phyloP scores from a whole-genome alignment of 2,888 invertebrate genomes.

The Pristionchus maxplancki region DNA sequence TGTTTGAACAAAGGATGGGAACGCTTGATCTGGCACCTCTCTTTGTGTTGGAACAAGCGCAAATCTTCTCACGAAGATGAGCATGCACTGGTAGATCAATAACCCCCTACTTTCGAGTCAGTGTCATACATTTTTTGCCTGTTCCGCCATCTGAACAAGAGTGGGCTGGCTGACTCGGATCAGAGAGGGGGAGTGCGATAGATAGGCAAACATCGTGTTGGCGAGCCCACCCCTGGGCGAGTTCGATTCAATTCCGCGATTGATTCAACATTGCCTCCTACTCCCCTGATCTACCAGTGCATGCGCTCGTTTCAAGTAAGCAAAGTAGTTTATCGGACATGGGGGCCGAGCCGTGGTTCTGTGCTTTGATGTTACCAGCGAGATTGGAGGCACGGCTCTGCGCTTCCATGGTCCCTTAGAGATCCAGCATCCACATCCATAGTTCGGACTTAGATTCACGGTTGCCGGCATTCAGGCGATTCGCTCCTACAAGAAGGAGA shows the following conservation, averaged over 20 bases:
- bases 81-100: constrained; percentile 6
- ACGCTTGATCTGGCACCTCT: constrained; percentile 42
- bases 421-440: too few species aligned
- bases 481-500: constrained; percentile 81
- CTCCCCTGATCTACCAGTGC: neutral
- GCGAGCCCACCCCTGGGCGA: constrained; percentile 27
- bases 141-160: constrained; percentile 45
- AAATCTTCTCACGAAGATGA: neutral
- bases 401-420: too few species aligned
- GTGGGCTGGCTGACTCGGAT: constrained; percentile 21
- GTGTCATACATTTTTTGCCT: neutral
- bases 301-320: constrained; percentile 21
- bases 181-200: constrained; percentile 22
- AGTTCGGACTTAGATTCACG: constrained; percentile 79
- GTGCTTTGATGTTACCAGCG: constrained; percentile 81
- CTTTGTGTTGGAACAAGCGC: neutral
- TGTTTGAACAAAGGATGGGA: constrained; percentile 41
- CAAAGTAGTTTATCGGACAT: too few species aligned
- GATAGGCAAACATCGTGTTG: constrained; percentile 29
- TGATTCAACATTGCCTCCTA: neutral
- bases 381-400: too few species aligned
- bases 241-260: constrained; percentile 39
- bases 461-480: too few species aligned
- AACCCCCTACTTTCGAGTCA: neutral
- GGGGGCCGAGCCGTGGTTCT: neutral